Conservation (phyloP, 1,140 invertebrate genomes). For the Steinernema feltiae region DNA sequence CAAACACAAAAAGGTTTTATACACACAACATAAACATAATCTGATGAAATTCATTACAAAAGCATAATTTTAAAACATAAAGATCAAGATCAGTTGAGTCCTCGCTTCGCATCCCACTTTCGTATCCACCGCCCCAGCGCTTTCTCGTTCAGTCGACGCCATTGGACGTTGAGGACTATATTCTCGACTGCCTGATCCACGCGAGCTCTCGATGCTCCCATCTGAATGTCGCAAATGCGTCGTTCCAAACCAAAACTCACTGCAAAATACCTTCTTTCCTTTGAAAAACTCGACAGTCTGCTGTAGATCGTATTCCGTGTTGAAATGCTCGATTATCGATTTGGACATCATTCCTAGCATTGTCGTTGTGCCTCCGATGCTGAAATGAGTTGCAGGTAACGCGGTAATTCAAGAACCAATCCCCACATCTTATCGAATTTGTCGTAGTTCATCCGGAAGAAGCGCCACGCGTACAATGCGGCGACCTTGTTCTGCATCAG, state of each 20-base stretch:
- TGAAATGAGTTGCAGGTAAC: not conserved
- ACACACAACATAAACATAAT: not conserved
- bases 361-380: conserved; percentile 24
- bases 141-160: conserved; percentile 41
- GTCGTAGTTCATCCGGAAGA: conserved; percentile 34
- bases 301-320: conserved; percentile 38
- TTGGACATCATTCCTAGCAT: conserved; percentile 26
- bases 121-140: conserved; percentile 34
- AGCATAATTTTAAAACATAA: not conserved
- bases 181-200: conserved; percentile 40
- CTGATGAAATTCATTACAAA: too few species aligned
- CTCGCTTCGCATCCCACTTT: conserved; percentile 29
- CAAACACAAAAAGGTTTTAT: not conserved
- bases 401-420: conserved; percentile 17
- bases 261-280: conserved; percentile 28
- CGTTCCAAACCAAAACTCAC: not conserved
- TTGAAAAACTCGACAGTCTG: conserved; percentile 32
- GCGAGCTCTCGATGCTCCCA: conserved; percentile 27
- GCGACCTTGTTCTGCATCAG: conserved; percentile 39
- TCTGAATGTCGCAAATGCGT: conserved; percentile 6
- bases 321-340: conserved; percentile 36
- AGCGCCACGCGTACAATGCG: conserved; percentile 28
- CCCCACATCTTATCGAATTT: conserved; percentile 34
- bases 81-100: not conserved
- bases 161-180: conserved; percentile 46